Percentiles rank a stretch among this genome's conserved stretches.
Conservation (phyloP, 1,140 invertebrate species). For the Cotesia vestalis region DNA sequence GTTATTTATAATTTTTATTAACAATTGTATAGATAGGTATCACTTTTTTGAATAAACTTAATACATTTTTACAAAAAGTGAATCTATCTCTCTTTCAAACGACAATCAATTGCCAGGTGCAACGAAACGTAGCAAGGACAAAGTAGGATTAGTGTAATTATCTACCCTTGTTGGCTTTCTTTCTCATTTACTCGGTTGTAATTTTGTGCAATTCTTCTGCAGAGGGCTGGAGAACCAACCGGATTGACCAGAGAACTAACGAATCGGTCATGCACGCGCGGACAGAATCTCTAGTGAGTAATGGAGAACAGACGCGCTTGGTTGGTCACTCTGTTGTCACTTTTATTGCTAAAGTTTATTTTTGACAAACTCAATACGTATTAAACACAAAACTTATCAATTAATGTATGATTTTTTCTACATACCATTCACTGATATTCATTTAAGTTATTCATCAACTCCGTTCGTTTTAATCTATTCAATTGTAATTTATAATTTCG, state of each 20-base stretch:
- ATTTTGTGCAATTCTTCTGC: constrained; percentile 19
- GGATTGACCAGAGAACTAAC: constrained; percentile 18
- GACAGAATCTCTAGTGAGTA: constrained; percentile 7
- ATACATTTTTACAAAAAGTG: not conserved
- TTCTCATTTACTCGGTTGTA: constrained; percentile 37
- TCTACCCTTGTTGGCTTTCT: constrained; percentile 34
- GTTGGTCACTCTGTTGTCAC: not conserved
- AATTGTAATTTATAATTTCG: no score
- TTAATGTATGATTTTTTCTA: no score
- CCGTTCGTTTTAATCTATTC: no score
- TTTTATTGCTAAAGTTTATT: not conserved
- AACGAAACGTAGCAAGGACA: constrained; percentile 51
- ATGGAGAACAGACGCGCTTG: constrained; percentile 7
- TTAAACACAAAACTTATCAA: no score
- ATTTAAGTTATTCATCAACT: no score
- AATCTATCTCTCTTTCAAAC: constrained; percentile 45
- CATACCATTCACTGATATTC: no score
- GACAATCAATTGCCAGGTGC: constrained; percentile 49
- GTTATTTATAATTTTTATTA: no score
- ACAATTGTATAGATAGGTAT: not conserved
- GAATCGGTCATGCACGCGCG: constrained; percentile 34
- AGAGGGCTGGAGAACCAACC: not conserved
- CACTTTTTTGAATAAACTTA: no score
- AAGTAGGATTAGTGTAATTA: constrained; percentile 27
- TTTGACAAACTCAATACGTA: no score